Percentiles rank a stretch among this genome's conserved stretches.
These are phyloP conservation scores for Megaustenia siamemsis DNA, from an alignment of 2,888 invertebrate genomes.

Conservation along the genomic window DNA sequence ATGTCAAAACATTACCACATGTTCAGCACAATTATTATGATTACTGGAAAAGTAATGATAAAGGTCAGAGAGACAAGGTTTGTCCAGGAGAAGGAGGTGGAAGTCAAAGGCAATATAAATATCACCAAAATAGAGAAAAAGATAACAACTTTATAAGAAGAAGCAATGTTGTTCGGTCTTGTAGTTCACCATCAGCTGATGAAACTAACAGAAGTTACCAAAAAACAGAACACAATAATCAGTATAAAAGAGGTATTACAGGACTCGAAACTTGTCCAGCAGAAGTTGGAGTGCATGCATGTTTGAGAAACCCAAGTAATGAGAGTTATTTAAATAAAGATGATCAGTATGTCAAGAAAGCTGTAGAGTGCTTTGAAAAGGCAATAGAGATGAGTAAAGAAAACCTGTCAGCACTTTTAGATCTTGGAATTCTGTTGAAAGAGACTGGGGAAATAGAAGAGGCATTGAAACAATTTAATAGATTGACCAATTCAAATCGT, in stretches of 20 bases:
- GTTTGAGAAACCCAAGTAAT: background rate
- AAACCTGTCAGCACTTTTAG: constrained; percentile 5
- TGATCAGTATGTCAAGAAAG: constrained; percentile 16
- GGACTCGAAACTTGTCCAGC: background rate
- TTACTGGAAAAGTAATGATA: too few relatives aligned
- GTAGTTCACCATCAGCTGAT: too few relatives aligned
- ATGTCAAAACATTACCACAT: too few relatives aligned
- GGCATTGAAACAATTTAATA: constrained; percentile 26
- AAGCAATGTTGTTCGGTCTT: too few relatives aligned
- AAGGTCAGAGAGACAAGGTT: too few relatives aligned
- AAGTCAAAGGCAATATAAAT: too few relatives aligned
- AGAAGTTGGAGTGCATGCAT: background rate
- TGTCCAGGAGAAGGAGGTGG: too few relatives aligned
- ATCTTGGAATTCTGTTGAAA: constrained; percentile 5
- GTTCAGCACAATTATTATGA: too few relatives aligned
- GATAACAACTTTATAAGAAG: too few relatives aligned
- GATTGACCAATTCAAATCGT: background rate
- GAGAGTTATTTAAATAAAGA: background rate
- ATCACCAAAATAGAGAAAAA: too few relatives aligned
- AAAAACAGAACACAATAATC: background rate
- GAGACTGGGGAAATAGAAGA: background rate
- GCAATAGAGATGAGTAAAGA: background rate
- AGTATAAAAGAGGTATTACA: background rate
- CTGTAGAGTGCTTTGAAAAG: background rate
- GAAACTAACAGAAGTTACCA: background rate